Conservation (phyloP, 2,797 vertebrate genomes). For the Myiotriccus ornatus region DNA sequence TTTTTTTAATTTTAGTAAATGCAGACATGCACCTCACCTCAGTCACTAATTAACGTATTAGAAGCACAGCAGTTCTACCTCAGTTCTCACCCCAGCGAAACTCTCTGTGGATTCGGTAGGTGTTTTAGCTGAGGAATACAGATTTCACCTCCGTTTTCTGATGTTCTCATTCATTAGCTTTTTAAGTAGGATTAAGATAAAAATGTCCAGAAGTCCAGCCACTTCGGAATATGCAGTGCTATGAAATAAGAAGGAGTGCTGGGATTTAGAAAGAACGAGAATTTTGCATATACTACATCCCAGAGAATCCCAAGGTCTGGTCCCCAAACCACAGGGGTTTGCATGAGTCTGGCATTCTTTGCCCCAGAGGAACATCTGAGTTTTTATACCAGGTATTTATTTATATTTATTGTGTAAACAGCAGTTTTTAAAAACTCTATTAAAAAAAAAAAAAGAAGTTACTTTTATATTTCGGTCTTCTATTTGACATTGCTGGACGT, state of each 20-base stretch:
- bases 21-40: not conserved
- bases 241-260: not conserved
- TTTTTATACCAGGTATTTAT: not conserved
- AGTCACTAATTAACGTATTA: not conserved
- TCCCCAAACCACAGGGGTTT: not conserved
- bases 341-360: not conserved
- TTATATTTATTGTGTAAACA: not conserved
- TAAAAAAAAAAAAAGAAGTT: not conserved
- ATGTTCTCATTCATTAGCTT: not conserved
- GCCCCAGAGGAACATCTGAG: not conserved
- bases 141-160: not conserved
- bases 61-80: not conserved
- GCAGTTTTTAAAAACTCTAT: not conserved
- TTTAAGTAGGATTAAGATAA: slow-evolving; percentile 3
- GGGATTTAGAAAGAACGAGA: not conserved
- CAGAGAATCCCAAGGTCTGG: not conserved
- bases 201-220: not conserved
- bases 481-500: not conserved
- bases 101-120: not conserved
- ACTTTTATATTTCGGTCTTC: not conserved
- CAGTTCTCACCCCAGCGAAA: not conserved
- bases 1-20: not conserved
- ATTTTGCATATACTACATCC: not conserved
- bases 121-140: not conserved
- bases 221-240: not conserved